Conservation (phyloP, 2,888 invertebrate genomes). For the Euplexia lucipara region DNA sequence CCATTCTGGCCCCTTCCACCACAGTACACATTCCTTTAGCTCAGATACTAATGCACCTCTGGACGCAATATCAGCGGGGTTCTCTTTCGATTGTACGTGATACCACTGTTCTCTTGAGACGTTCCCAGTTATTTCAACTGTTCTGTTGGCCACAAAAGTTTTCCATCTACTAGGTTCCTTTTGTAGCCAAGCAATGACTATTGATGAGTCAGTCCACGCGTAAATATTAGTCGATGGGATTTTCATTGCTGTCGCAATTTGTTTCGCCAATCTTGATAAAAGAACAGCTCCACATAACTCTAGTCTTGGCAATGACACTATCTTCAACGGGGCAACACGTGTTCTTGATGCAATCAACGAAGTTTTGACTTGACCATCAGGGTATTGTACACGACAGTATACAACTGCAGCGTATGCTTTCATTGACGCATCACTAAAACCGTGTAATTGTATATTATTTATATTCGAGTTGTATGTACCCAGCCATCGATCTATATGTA, state of each 20-base stretch:
- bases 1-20: constrained; percentile 2
- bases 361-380: neutral
- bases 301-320: no score
- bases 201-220: constrained; percentile 6
- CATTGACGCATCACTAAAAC: constrained; percentile 12
- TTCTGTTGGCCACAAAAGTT: neutral
- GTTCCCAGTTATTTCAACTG: neutral
- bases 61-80: constrained; percentile 3
- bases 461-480: neutral
- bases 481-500: neutral
- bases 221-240: constrained; percentile 2
- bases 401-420: constrained; percentile 9
- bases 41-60: constrained; percentile 7
- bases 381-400: neutral
- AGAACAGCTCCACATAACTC: no score
- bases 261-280: no score
- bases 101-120: constrained; percentile 4
- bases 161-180: constrained; percentile 2
- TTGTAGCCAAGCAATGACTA: constrained; percentile 6
- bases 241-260: neutral
- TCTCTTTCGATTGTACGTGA: constrained; percentile 3
- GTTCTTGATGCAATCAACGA: no score
- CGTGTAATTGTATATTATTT: constrained; percentile 3
- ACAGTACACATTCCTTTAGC: neutral
- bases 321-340: no score